phyloP scores from a whole-genome alignment of 2,888 invertebrate genomes.

The Brachylomia viminalis region DNA sequence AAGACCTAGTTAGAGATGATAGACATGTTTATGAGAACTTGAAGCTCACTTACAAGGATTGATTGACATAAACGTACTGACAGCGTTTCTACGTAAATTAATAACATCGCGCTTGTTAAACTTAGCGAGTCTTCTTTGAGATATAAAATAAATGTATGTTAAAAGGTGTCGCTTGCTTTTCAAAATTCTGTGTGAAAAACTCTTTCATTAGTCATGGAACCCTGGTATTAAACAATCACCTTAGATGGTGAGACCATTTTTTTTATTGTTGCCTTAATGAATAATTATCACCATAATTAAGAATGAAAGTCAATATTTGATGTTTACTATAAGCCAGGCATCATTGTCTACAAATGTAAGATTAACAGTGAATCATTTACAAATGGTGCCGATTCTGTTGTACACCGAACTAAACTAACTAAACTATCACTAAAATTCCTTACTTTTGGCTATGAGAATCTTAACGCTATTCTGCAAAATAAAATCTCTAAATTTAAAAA shows the following conservation, averaged over 20 bases:
- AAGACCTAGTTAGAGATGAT: conserved; percentile 34
- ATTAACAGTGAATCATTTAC: background rate
- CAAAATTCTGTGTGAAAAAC: background rate
- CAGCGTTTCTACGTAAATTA: background rate
- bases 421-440: no score
- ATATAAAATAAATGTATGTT: no score
- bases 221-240: background rate
- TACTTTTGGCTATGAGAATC: no score
- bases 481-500: no score
- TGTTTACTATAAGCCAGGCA: background rate
- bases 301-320: background rate
- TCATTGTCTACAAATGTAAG: background rate
- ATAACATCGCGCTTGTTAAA: background rate
- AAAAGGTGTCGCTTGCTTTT: background rate
- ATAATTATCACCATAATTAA: no score
- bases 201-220: background rate
- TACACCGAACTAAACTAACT: no score
- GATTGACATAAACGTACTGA: conserved; percentile 19
- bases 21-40: conserved; percentile 32
- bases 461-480: no score
- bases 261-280: no score
- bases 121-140: conserved; percentile 7
- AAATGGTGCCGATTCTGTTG: no score
- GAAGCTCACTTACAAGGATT: conserved; percentile 8
- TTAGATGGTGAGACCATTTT: background rate